phyloP scores from a whole-genome alignment of 1,140 invertebrate species.

The Hylaeus anthracinus region DNA sequence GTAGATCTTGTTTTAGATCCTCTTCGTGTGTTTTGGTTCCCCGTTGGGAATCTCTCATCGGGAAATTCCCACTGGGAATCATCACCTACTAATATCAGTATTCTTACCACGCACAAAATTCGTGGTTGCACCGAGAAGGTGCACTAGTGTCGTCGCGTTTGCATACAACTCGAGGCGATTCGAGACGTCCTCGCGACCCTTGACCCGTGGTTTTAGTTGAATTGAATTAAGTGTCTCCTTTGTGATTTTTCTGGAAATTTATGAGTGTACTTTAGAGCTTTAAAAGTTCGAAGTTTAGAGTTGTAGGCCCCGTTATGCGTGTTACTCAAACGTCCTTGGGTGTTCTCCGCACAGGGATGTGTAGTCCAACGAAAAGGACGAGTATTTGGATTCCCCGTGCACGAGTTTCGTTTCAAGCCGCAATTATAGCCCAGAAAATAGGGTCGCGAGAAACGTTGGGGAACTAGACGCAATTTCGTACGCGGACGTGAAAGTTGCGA shows the following conservation, averaged over 20 bases:
- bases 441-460: not conserved
- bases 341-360: not conserved
- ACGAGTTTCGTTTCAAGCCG: not conserved
- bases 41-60: not conserved
- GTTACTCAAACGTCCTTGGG: not conserved
- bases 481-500: not conserved
- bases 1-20: slow-evolving; percentile 30
- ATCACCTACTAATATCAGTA: not conserved
- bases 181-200: not conserved
- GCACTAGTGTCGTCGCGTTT: not conserved
- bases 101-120: not conserved
- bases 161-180: not conserved
- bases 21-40: not conserved
- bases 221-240: too few relatives aligned
- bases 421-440: not conserved
- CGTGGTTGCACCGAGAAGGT: not conserved
- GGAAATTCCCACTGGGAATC: not conserved
- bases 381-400: not conserved
- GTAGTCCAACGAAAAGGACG: not conserved
- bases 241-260: too few relatives aligned
- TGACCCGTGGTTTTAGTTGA: too few relatives aligned
- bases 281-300: too few relatives aligned
- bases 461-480: not conserved
- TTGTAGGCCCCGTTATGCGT: too few relatives aligned
- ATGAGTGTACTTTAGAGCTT: too few relatives aligned